Evolutionary conservation across 2,888 invertebrate species (phyloP), one percentile per base, ranked within the genome.

Genomic region (Hydriomena furcata): DNA sequence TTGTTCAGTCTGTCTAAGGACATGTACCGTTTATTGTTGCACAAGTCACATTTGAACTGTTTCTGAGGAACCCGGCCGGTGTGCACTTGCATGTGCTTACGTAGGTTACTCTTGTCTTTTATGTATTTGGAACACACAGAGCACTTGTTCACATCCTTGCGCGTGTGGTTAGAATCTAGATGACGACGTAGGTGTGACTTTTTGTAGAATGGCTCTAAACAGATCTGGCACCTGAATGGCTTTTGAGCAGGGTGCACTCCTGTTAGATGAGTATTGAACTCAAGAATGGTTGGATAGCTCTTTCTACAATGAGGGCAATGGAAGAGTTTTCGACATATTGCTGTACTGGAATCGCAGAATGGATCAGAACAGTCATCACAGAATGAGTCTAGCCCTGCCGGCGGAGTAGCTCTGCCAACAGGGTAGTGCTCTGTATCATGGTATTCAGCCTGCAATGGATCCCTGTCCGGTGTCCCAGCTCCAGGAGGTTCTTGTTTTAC

Each of bases 61-160:
- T 91, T 91, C 63, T 91, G 91, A 41, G 91, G 91, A 38, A 91
- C 88, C 27, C 91, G 73, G 1, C 91, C 91, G 25, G 91, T 91
- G 60, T 91, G 91, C n/a, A 91, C 91, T 71, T 91, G 91, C 91
- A 91, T 91, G 63, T 91, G 91, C 65, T 91, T 91, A 55, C 91
- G 88, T 58, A 91, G 71, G 66, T 91, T 91, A 68, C 91, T 91
- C 60, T 91, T 91, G 72, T 91, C 91, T 71, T 91, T 91, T 49
- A 91, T 91, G 67, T 91, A 91, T 70, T 91, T 91, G 51, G 91
- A 91, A 75, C 91, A 91, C 51, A 91, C 91, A 36, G 91, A 80
- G 75, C 91, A 91, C 64, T 91, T 91, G 66, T 91, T 91, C 20
- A 91, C 91, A 81, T 91, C 91, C 70, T 91, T 91, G 17, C 91